Conservation (phyloP, 2,888 invertebrate genomes). For the Criorhina ranunculi region DNA sequence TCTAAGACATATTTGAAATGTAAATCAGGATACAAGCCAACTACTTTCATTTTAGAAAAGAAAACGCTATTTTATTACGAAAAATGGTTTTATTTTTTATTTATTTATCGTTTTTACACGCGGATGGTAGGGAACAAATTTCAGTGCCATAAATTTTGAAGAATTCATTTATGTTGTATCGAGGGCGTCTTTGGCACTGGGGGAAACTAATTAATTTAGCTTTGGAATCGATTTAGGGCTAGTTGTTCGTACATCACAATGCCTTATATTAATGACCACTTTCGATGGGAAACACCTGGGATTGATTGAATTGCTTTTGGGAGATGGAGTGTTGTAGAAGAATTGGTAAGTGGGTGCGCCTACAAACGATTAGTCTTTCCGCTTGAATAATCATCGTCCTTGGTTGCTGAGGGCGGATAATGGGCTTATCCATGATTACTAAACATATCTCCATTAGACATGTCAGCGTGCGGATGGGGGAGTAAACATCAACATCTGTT, state of each 20-base stretch:
- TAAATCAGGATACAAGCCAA: neutral
- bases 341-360: constrained; percentile 17
- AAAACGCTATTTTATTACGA: neutral
- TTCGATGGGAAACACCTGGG: constrained; percentile 63
- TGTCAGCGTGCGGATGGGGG: constrained; percentile 33
- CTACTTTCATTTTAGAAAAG: neutral
- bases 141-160: neutral
- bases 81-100: neutral
- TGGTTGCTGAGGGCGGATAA: constrained; percentile 12
- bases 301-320: constrained; percentile 56
- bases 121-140: constrained; percentile 8
- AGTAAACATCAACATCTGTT: constrained; percentile 28
- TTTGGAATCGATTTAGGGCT: constrained; percentile 49
- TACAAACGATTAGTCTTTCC: constrained; percentile 58
- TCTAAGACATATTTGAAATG: neutral
- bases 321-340: neutral
- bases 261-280: constrained; percentile 62
- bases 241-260: constrained; percentile 49
- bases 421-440: constrained; percentile 21
- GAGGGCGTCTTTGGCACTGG: constrained; percentile 6
- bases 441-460: constrained; percentile 37
- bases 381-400: constrained; percentile 57
- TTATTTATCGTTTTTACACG: constrained; percentile 4
- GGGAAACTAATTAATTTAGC: constrained; percentile 59
- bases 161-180: neutral